Evolutionary conservation across 1,140 invertebrate genomes (phyloP), one percentile per base, ranked within the genome.

Genomic region (Dysdera silvatica): DNA sequence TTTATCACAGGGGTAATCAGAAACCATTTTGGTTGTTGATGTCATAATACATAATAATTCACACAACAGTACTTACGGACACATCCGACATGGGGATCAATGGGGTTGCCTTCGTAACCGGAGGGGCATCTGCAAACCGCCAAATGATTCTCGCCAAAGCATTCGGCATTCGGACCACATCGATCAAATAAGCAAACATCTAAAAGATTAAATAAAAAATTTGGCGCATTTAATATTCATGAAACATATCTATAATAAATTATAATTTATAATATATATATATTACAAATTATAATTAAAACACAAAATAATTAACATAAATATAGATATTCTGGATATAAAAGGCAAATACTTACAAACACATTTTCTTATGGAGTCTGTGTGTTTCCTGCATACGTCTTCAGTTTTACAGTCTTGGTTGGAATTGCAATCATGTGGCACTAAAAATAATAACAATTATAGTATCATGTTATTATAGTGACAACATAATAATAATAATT

Each of bases 131-230:
- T 68, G 73, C 91, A 94, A 29, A 69, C 51, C 6, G 68, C 67
- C 49, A 63, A 33, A 37, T 69, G 68, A 68, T 82, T 80, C 8
- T 89, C 88, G 47, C 83, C 82, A 74, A 87, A 82, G 66, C 90
- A 93, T 32, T 84, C 80, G 1, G 89, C 87, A 75, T 85, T 83
- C 0, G 87, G 87, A 1, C 90, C 89, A 75, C 90, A 94, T 40
- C 81, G 79, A 35, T 61, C 59, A 32, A 69, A 69, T 20, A 69
- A 26, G 35, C 68, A 69, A 6, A 65, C 68, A 53, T 43, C 62
- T 65, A 41, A 26, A 43, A 45, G 26, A 37, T 31, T 29, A 14
- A 35, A 45, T n/a, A 55, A 32, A 20, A 56, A 14, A 3, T 23
- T 24, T 20, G 5, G n/a, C n/a, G n/a, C n/a, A n/a, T n/a, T n/a